phyloP scores from a whole-genome alignment of 2,797 vertebrate species.

The Otolemur crassicaudatus region DNA sequence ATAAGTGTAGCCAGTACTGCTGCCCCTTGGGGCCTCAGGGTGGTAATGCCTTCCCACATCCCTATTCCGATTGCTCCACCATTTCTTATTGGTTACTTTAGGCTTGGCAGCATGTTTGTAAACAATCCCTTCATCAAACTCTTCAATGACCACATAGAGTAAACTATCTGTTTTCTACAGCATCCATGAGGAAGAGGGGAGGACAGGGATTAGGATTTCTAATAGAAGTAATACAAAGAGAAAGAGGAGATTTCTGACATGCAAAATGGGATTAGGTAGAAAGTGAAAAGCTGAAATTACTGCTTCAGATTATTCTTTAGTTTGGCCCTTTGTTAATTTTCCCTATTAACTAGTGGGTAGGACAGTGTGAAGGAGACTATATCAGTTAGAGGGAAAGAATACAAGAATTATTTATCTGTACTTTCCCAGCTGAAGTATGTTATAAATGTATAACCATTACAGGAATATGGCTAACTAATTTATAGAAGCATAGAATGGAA shows the following conservation, averaged over 20 bases:
- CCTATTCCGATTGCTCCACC: background rate
- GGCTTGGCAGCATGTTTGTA: background rate
- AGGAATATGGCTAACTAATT: background rate
- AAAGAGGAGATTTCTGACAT: background rate
- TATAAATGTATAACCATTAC: background rate
- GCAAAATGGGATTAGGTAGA: background rate
- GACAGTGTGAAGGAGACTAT: background rate
- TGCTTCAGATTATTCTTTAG: background rate
- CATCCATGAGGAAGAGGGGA: background rate
- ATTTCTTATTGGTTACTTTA: background rate
- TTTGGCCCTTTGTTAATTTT: constrained; percentile 12
- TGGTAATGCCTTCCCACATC: background rate
- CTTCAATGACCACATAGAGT: background rate
- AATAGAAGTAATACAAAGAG: background rate
- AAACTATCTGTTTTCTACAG: background rate
- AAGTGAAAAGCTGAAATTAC: background rate
- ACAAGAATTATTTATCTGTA: background rate
- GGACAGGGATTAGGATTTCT: background rate
- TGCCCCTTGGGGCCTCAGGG: background rate
- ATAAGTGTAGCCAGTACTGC: background rate
- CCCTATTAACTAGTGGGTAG: background rate
- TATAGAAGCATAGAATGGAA: background rate
- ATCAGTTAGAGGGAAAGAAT: background rate
- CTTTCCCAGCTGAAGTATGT: background rate
- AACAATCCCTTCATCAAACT: background rate